phyloP scores from a whole-genome alignment of 2,797 vertebrate genomes.

The Chaenodraco wilsoni region DNA sequence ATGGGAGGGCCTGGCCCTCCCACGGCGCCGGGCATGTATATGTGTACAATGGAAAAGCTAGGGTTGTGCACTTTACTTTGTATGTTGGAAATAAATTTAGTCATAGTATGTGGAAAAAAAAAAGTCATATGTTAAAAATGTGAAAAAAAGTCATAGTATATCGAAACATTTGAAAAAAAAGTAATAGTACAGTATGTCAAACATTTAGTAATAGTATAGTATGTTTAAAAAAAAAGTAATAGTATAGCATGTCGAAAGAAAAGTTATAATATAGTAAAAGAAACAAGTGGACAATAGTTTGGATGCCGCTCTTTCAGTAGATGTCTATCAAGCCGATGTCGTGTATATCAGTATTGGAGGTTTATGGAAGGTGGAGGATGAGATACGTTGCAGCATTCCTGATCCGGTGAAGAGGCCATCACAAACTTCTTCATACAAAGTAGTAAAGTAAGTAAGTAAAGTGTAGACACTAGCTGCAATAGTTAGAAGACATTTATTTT shows the following conservation, averaged over 20 bases:
- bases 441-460: constrained; percentile 13
- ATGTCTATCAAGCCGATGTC: neutral
- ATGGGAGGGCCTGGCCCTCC: too few species aligned
- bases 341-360: neutral
- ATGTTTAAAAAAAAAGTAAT: neutral
- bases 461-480: constrained; percentile 35
- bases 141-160: neutral
- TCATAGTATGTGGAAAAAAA: neutral
- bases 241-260: neutral
- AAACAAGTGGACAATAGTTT: neutral
- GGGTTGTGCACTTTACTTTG: constrained; percentile 16
- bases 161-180: neutral
- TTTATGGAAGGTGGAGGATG: neutral
- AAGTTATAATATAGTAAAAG: neutral
- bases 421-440: neutral
- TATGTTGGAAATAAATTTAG: too few species aligned
- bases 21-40: too few species aligned
- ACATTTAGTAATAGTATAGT: neutral
- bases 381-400: neutral
- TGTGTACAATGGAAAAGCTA: constrained; percentile 6
- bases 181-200: too few species aligned
- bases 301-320: neutral
- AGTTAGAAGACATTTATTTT: constrained; percentile 83
- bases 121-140: neutral
- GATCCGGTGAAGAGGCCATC: neutral